phyloP scores from a whole-genome alignment of 2,888 invertebrate species.

The Capitulum mitella region DNA sequence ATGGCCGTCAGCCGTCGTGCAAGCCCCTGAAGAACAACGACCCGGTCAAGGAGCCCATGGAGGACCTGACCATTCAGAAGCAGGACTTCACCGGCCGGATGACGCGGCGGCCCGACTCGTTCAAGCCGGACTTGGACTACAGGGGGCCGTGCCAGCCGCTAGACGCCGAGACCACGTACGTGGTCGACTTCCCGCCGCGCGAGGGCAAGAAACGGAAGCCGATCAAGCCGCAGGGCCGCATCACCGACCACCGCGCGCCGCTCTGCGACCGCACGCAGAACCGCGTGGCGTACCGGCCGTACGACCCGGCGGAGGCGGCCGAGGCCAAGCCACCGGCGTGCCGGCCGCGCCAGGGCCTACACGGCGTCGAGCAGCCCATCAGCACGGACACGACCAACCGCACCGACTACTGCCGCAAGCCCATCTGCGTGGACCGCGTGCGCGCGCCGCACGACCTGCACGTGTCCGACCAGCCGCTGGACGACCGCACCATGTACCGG shows the following conservation, averaged over 20 bases:
- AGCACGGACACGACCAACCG: slow-evolving; percentile 14
- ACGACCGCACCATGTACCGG: slow-evolving; percentile 15
- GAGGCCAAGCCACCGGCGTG: neutral
- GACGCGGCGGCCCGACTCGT: neutral
- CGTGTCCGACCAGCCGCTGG: slow-evolving; percentile 9
- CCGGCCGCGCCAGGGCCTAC: neutral
- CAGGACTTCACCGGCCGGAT: neutral
- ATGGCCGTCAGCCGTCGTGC: neutral
- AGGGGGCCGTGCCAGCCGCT: slow-evolving; percentile 1
- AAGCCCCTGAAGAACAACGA: neutral
- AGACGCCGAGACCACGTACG: neutral
- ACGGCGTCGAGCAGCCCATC: neutral
- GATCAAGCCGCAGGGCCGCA: neutral
- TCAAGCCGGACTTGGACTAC: slow-evolving; percentile 1
- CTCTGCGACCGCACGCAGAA: slow-evolving; percentile 3
- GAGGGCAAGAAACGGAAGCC: neutral
- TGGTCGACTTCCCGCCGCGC: neutral
- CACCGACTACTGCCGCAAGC: slow-evolving; percentile 3
- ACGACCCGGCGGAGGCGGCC: neutral
- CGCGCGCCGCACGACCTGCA: slow-evolving; percentile 4
- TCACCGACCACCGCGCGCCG: slow-evolving; percentile 11
- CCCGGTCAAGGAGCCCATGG: neutral
- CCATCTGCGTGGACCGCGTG: slow-evolving; percentile 6
- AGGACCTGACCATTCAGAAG: slow-evolving; percentile 7
- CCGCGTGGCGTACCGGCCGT: neutral